phyloP scores from a whole-genome alignment of 2,888 invertebrate genomes.

The Sericinus montela region DNA sequence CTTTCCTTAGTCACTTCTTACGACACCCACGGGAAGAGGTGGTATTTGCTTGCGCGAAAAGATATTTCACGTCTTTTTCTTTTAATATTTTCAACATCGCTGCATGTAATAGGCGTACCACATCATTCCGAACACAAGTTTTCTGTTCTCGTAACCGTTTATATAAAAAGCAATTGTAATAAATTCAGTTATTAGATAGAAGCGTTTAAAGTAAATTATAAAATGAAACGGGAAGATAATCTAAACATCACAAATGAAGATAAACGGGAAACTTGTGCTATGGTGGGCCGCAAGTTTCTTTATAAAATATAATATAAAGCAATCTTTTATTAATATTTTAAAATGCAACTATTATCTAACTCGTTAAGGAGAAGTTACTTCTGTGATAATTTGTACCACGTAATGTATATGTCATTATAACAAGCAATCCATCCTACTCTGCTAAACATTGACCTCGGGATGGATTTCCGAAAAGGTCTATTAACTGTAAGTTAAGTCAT shows the following conservation, averaged over 20 bases:
- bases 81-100: too few species aligned
- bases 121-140: not conserved
- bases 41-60: too few species aligned
- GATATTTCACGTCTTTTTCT: too few species aligned
- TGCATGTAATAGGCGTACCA: not conserved
- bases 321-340: slow-evolving; percentile 31
- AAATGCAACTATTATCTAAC: slow-evolving; percentile 31
- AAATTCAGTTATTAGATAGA: slow-evolving; percentile 24
- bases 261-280: slow-evolving; percentile 28
- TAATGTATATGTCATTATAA: too few species aligned
- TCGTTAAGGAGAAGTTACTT: slow-evolving; percentile 28
- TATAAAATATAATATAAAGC: slow-evolving; percentile 27
- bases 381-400: too few species aligned
- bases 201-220: slow-evolving; percentile 26
- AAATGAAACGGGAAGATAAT: slow-evolving; percentile 35
- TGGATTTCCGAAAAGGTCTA: too few species aligned
- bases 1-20: too few species aligned
- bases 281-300: slow-evolving; percentile 26
- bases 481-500: too few species aligned
- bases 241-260: slow-evolving; percentile 35
- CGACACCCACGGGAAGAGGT: too few species aligned
- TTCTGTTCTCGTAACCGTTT: slow-evolving; percentile 12
- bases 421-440: too few species aligned
- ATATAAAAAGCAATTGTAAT: slow-evolving; percentile 21
- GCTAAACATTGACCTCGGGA: too few species aligned